phyloP scores from a whole-genome alignment of 64 coral and sea anemone genomes.

The Montipora cactus region DNA sequence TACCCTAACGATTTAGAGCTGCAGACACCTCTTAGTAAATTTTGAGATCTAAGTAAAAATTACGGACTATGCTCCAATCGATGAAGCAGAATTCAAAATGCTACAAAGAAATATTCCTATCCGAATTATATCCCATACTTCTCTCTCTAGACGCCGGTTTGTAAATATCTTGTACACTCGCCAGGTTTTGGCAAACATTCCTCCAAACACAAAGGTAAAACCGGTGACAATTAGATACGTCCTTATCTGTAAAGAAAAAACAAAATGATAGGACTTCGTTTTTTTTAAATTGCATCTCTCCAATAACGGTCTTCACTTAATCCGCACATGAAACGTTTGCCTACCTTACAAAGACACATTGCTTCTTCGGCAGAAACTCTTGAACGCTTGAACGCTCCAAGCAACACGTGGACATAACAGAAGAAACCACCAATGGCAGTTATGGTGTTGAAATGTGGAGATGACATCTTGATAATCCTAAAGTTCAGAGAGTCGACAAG shows the following conservation, averaged over 20 bases:
- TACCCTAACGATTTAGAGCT: too few relatives aligned
- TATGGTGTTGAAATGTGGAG: slow-evolving; percentile 64
- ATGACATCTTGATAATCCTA: slow-evolving; percentile 80
- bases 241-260: slow-evolving; percentile 18
- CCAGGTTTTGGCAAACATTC: slow-evolving; percentile 82
- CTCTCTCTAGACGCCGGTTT: slow-evolving; percentile 20
- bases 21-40: too few relatives aligned
- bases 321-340: not conserved
- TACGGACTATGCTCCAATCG: too few relatives aligned
- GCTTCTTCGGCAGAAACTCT: slow-evolving; percentile 14
- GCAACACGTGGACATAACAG: slow-evolving; percentile 49
- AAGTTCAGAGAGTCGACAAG: not conserved
- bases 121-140: not conserved
- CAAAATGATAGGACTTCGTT: not conserved
- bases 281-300: not conserved
- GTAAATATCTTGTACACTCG: slow-evolving; percentile 77
- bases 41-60: too few relatives aligned
- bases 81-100: too few relatives aligned
- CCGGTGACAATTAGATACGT: slow-evolving; percentile 55
- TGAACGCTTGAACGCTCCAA: slow-evolving; percentile 48
- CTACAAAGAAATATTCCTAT: not conserved
- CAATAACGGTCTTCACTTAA: not conserved
- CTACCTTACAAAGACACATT: slow-evolving; percentile 13
- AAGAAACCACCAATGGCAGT: slow-evolving; percentile 59
- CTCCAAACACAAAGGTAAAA: slow-evolving; percentile 75